Conservation (phyloP, 2,797 vertebrate species). For the Typhlichthys eigenmanni region DNA sequence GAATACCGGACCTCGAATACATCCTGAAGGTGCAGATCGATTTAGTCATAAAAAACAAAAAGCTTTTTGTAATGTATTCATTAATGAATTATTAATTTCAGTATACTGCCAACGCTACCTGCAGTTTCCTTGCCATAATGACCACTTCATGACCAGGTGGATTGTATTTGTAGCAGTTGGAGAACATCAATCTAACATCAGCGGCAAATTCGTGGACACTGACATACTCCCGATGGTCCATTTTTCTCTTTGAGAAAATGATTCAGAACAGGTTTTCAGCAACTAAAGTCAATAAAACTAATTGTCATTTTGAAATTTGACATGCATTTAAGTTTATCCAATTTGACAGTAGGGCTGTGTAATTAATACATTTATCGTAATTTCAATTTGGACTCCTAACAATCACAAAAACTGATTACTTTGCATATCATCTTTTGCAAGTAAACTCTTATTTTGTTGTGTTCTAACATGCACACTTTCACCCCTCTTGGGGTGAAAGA, state of each 20-base stretch:
- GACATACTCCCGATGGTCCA: conserved; percentile 84
- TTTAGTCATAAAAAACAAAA: neutral
- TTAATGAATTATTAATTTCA: neutral
- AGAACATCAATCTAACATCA: conserved; percentile 92
- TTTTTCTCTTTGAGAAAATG: conserved; percentile 80
- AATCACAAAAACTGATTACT: too few species aligned
- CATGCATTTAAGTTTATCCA: neutral
- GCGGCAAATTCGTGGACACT: conserved; percentile 85
- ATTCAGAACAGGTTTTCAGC: conserved; percentile 3
- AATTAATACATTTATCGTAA: too few species aligned
- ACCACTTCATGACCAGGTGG: conserved; percentile 87
- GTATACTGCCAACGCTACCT: conserved; percentile 72
- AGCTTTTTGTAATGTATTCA: neutral
- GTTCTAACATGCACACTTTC: too few species aligned
- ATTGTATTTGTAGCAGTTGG: conserved; percentile 88
- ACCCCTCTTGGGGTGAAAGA: too few species aligned
- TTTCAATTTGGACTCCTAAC: too few species aligned
- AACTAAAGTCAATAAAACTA: neutral
- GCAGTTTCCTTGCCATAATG: conserved; percentile 88
- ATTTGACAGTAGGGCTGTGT: too few species aligned
- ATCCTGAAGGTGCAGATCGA: conserved; percentile 73
- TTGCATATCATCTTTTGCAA: too few species aligned
- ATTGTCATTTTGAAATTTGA: neutral
- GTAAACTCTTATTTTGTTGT: too few species aligned
- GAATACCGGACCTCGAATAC: conserved; percentile 88